phyloP scores from a whole-genome alignment of 92 coral and sea anemone species.

The Porites evermanni region DNA sequence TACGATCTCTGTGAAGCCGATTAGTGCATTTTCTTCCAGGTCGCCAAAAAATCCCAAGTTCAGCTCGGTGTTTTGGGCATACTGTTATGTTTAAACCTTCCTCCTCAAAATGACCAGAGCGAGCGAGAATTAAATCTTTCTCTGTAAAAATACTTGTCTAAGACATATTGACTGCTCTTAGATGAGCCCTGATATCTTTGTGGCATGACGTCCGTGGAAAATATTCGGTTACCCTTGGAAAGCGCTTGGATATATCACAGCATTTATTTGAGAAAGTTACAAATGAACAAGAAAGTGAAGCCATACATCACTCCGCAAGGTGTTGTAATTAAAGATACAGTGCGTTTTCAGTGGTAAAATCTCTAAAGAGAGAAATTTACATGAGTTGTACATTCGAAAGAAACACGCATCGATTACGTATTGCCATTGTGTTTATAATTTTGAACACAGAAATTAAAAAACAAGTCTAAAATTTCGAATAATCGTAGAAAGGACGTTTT shows the following conservation, averaged over 20 bases:
- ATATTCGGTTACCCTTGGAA: neutral
- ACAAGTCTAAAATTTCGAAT: no score
- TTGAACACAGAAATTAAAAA: no score
- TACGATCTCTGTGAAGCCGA: neutral
- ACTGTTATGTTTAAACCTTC: slow-evolving; percentile 18
- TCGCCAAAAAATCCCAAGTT: neutral
- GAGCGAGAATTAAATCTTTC: slow-evolving; percentile 27
- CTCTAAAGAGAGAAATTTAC: no score
- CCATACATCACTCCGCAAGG: neutral
- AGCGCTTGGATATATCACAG: no score
- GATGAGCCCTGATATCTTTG: slow-evolving; percentile 7
- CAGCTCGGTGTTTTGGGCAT: slow-evolving; percentile 29
- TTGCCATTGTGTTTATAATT: neutral
- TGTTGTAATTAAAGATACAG: neutral
- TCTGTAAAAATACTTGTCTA: neutral
- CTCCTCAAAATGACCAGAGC: slow-evolving; percentile 15
- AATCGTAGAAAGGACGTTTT: no score
- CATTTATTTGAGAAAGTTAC: no score
- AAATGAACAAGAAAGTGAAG: no score
- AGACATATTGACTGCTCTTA: neutral
- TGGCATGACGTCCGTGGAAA: slow-evolving; percentile 13
- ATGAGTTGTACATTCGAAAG: no score
- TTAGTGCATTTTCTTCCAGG: neutral
- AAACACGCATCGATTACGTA: neutral
- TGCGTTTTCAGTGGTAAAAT: no score